Evolutionary conservation across 2,113 vertebrate genomes (phyloP).

Genomic region (Ctenodactylus gundi): DNA sequence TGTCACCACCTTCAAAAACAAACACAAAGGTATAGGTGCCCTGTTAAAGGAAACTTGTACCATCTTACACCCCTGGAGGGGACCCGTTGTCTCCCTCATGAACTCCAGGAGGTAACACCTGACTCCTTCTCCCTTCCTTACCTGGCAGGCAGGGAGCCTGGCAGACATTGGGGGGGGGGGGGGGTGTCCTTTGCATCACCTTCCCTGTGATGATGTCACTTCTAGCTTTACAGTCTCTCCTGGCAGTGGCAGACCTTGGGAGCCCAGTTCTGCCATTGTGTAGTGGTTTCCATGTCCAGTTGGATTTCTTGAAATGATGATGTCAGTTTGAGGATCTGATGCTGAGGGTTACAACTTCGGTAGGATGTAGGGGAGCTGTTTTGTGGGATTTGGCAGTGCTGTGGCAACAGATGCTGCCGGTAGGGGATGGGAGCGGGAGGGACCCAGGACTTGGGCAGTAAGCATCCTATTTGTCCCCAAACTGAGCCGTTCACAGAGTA

Average conservation of each 20-base stretch:
- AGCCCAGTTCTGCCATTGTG: background rate
- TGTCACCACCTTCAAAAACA: background rate
- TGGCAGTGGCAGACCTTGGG: background rate
- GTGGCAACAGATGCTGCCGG: background rate
- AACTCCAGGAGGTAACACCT: background rate
- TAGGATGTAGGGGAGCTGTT: background rate
- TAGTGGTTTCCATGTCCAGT: constrained; percentile 8
- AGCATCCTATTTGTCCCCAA: background rate
- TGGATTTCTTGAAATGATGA: constrained; percentile 45
- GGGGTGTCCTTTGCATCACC: background rate
- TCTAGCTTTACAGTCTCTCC: background rate
- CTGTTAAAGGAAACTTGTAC: background rate
- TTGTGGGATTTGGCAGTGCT: background rate
- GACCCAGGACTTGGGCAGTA: background rate
- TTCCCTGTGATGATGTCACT: background rate
- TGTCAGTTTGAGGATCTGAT: background rate
- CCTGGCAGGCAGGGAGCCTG: background rate
- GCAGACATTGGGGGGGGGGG: accelerated
- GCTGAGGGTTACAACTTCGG: background rate
- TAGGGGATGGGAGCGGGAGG: background rate
- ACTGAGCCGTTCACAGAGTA: background rate
- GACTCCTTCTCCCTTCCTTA: background rate
- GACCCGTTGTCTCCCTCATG: background rate
- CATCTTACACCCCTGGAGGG: background rate
- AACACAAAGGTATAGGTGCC: background rate